phyloP scores from a whole-genome alignment of 2,113 vertebrate species.

The Bubalus kerabau region DNA sequence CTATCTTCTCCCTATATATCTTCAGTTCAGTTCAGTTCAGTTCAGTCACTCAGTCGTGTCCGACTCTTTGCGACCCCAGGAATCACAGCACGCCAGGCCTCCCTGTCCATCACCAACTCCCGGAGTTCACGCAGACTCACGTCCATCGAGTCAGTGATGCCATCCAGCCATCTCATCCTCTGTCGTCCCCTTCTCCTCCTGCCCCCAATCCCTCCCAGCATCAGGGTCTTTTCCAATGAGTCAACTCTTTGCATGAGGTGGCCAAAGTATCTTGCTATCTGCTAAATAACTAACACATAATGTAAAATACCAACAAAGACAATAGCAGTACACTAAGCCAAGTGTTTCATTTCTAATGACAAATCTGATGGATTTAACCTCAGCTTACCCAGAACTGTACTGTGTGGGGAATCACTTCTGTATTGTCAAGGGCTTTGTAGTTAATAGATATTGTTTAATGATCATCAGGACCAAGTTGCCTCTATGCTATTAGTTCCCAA shows the following conservation, averaged over 20 bases:
- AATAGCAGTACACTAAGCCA: background rate
- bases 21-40: too few species aligned
- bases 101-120: too few species aligned
- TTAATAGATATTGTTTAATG: background rate
- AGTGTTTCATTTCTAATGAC: background rate
- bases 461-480: background rate
- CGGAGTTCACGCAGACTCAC: fast-evolving
- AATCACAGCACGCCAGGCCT: too few species aligned
- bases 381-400: background rate
- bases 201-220: too few species aligned
- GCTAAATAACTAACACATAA: background rate
- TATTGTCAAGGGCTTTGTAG: background rate
- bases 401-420: background rate
- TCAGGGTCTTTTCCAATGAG: too few species aligned
- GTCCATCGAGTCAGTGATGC: too few species aligned
- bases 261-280: background rate
- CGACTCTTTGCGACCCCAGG: fast-evolving
- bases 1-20: background rate
- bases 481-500: background rate
- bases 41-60: too few species aligned
- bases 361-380: background rate
- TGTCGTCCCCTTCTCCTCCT: too few species aligned
- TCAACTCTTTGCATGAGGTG: too few species aligned
- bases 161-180: too few species aligned
- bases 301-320: background rate